Conservation (phyloP, 2,113 vertebrate species). For the Eptatretus burgeri region DNA sequence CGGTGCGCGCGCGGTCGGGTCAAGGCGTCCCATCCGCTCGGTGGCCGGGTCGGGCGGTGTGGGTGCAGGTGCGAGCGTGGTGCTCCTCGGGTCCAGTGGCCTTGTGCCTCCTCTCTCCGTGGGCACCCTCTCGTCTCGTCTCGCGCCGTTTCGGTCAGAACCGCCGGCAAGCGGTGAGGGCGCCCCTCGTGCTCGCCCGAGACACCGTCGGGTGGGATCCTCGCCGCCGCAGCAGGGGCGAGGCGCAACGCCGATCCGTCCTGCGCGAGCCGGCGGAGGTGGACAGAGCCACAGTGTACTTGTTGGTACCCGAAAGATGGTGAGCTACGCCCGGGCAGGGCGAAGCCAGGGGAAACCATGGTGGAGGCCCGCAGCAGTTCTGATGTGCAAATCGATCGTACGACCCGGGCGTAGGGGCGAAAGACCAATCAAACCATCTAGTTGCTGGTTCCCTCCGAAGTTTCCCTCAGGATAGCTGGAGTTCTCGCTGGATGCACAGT, state of each 20-base stretch:
- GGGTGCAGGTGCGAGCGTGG: no score
- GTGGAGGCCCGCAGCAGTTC: neutral
- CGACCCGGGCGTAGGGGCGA: neutral
- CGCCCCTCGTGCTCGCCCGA: no score
- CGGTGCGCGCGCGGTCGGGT: constrained; percentile 9
- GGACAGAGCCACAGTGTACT: constrained; percentile 12
- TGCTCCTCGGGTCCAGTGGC: no score
- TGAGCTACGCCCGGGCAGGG: neutral
- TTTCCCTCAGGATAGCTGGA: constrained; percentile 1
- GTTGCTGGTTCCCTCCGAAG: constrained; percentile 1
- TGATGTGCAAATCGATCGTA: neutral
- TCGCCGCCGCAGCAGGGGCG: constrained; percentile 9
- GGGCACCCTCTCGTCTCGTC: no score
- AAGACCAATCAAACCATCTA: neutral
- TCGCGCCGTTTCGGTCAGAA: no score
- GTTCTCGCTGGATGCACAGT: neutral
- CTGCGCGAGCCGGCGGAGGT: constrained; percentile 9
- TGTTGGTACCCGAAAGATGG: constrained; percentile 11
- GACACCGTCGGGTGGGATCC: constrained; percentile 11
- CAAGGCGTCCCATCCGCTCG: no score
- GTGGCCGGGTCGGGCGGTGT: no score
- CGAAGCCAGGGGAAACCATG: neutral
- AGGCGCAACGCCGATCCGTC: constrained; percentile 12
- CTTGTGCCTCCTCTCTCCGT: no score
- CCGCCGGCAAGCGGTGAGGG: no score